A percentile compares a stretch with the other conserved stretches of the same genome.
Evolutionary conservation across 2,888 invertebrate species (phyloP).

Genomic region (Pristionchus maxplancki): DNA sequence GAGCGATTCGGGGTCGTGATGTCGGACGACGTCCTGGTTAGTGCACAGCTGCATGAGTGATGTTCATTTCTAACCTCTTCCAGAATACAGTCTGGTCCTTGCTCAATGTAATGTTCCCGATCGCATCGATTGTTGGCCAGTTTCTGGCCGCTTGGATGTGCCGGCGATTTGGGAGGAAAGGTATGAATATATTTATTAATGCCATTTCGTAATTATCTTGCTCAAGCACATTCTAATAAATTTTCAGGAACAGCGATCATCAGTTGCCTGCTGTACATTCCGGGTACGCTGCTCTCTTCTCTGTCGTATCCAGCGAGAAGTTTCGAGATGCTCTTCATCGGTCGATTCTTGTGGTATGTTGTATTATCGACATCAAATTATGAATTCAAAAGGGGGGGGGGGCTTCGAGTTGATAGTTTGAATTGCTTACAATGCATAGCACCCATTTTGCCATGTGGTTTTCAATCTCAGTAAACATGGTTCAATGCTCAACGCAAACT

Average conservation of each 20-base stretch:
- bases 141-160: constrained; percentile 59
- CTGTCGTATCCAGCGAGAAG: background rate
- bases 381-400: background rate
- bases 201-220: background rate
- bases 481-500: background rate
- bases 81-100: constrained; percentile 57
- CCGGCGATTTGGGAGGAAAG: constrained; percentile 52
- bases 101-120: constrained; percentile 58
- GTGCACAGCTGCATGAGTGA: background rate
- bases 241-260: constrained; percentile 39
- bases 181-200: background rate
- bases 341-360: constrained; percentile 65
- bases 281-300: constrained; percentile 18
- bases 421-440: background rate
- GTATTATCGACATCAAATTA: background rate
- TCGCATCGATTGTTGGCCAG: constrained; percentile 60
- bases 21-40: constrained; percentile 49
- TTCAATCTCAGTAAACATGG: background rate
- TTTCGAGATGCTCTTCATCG: constrained; percentile 65
- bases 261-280: constrained; percentile 14
- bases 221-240: too few species aligned
- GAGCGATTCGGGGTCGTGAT: constrained; percentile 49
- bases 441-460: background rate
- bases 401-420: background rate
- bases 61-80: background rate